Evolutionary conservation across 2,113 vertebrate species (phyloP), one percentile per base, ranked within the genome.

Genomic region (Rhagologus leucostigma): DNA sequence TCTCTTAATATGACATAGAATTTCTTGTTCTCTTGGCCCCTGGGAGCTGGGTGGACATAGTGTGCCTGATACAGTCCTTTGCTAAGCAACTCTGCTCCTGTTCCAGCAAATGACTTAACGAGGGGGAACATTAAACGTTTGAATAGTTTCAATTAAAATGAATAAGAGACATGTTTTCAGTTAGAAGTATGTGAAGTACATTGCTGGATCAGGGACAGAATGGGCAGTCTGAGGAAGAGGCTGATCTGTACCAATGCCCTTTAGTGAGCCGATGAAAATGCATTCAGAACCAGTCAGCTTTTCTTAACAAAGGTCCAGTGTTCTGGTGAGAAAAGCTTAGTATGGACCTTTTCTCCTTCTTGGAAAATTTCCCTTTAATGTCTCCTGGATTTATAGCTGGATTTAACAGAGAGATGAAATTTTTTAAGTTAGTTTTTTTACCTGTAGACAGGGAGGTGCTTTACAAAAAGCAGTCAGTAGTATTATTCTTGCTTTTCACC

Each of bases 131-230:
- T 81, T 56, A 83, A 91, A 77, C 4, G 32, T 67, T n/a, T 69
- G 63, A 84, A 77, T 80, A 92, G 44, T 60, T 91, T 91, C 75
- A 84, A 22, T 94, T 89, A 75, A 92, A 90, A 63, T 37, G n/a
- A 96, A 70, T 12, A 44, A 60, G 81, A 78, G 68, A 26, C 37
- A 33, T 84, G 44, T 68, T 93, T 94, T 81, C 63, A 86, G 30
- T 91, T 87, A 67, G 17, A 84, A 84, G 62, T 39, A 19, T 52
- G 50, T 47, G 52, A 89, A 63, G 76, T 65, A 18, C 39, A 47
- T 88, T 65, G 50, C 60, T 64, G 76, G 56, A 39, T 64, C 49
- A 35, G 56, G 32, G 47, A 27, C 76, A 75, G 81, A 85, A 78
- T 1, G 4, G 89, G 19, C 84, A 62, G 46, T 35, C 47, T 62